Evolutionary conservation across 1,140 invertebrate genomes (phyloP), one percentile per base, ranked within the genome.

Genomic region (Sarcophaga bullata): DNA sequence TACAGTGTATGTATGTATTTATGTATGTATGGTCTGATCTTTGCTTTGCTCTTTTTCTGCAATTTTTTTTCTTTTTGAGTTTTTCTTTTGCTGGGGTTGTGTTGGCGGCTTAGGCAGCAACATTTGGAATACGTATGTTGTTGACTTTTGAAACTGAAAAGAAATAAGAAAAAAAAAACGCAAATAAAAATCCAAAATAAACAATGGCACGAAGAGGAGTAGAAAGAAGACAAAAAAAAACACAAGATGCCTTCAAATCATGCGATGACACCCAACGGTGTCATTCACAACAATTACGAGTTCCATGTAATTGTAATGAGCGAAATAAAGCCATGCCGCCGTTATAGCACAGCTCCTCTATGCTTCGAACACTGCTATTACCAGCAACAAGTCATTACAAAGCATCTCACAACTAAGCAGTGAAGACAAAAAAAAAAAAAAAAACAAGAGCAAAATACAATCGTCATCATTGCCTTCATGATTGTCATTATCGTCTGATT

Each of bases 201-300:
- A 52, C n/a, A 68, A 25, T 25, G n/a, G 19, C 62, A 68, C 52
- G 52, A 58, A 68, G 62, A 68, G n/a, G n/a, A n/a, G n/a, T n/a
- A n/a, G n/a, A n/a, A n/a, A n/a, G n/a, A n/a, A n/a, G n/a, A 37
- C 25, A 37, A 37, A 37, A 37, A 37, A 37, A 37, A 37, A n/a
- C n/a, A n/a, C n/a, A n/a, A n/a, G 75, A 78, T 78, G 19, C 75
- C 75, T 78, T 50, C 75, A 50, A 78, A 78, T 78, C 75, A 78
- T 78, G 75, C 75, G 75, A 78, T 78, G 75, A 78, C 75, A 78
- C 75, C 75, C 75, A 78, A 78, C 75, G 75, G 75, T 78, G 75
- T 78, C 75, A 78, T 78, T 78, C 75, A 78, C 75, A 78, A 78
- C 75, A 78, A 78, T 78, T 78, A 78, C 75, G n/a, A 78, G 17